Evolutionary conservation across 2,797 vertebrate species (phyloP).

Genomic region (Gobionotothen gibberifrons): DNA sequence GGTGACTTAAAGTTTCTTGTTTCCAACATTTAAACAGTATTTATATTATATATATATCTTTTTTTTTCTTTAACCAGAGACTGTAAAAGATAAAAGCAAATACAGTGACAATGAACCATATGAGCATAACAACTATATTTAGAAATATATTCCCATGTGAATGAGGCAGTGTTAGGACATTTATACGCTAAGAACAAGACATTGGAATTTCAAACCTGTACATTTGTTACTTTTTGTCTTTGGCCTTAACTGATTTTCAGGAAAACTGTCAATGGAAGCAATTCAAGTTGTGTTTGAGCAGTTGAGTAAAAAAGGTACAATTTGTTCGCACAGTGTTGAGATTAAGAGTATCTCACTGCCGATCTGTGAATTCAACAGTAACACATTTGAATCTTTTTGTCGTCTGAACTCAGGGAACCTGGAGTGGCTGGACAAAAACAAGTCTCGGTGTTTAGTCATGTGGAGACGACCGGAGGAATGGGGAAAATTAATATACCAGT

Average conservation of each 20-base stretch:
- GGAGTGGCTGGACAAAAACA: slow-evolving; percentile 98
- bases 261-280: slow-evolving; percentile 93
- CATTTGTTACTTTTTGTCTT: neutral
- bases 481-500: slow-evolving; percentile 97
- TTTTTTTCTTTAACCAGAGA: no score
- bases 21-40: neutral
- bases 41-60: no score
- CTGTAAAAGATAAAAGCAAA: no score
- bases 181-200: no score
- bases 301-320: slow-evolving; percentile 94
- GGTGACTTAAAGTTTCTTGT: neutral
- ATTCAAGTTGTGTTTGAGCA: slow-evolving; percentile 97
- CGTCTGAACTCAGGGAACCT: slow-evolving; percentile 89
- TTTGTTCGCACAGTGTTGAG: neutral
- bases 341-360: neutral
- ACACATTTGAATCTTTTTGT: neutral
- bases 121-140: no score
- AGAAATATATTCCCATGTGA: neutral
- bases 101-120: no score
- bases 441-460: slow-evolving; percentile 96
- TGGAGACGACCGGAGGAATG: slow-evolving; percentile 98
- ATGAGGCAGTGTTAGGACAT: neutral
- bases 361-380: neutral
- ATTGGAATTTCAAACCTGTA: slow-evolving; percentile 4
- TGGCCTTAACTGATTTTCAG: slow-evolving; percentile 87